Evolutionary conservation across 2,113 vertebrate genomes (phyloP), one percentile per base, ranked within the genome.

Genomic region (Sinocyclocheilus rhinocerous): DNA sequence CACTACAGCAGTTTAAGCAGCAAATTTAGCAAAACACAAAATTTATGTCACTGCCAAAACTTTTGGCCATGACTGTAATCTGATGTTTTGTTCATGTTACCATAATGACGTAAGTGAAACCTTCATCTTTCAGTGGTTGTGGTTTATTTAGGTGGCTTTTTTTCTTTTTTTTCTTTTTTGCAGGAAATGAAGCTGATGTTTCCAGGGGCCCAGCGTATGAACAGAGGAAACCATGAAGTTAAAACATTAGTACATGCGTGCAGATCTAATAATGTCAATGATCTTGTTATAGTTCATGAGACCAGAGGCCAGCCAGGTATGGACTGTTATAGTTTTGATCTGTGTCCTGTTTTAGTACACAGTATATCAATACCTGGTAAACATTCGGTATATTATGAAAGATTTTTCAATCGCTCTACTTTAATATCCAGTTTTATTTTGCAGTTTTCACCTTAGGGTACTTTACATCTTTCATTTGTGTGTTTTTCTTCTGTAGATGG

Each of bases 141-240:
- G 84, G 87, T 85, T 81, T 33, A 48, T 22, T 48, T 61, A 20
- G 24, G 8, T 77, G 72, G 26, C 76, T 52, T 4, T 52, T 22
- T 79, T 18, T 39, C 29, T 39, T 39, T 65, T 36, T 77, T 75
- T 33, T 73, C 13, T 81, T 67, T n/a, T 73, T 48, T 24, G 61
- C 87, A 98, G 97, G 97, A 98, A 88, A 86, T 97, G 1, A 97
- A 97, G 92, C 88, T 98, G 61, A 92, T 97, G 87, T 96, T 98
- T 79, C 97, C 96, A 0, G 96, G 96, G 0, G 95, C 96, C 29
- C 97, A 97, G 90, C 95, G 96, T 26, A 98, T 98, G 97, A 98
- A 98, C 95, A 95, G 97, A 83, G 97, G 97, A 83, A 95, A 96
- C 80, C 96, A 97, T 29, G 96, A 97, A 84, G 93, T 97, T 5